These are phyloP conservation scores for Trachelus tabidus DNA, from an alignment of 2,888 invertebrate genomes.

Conservation along the genomic window DNA sequence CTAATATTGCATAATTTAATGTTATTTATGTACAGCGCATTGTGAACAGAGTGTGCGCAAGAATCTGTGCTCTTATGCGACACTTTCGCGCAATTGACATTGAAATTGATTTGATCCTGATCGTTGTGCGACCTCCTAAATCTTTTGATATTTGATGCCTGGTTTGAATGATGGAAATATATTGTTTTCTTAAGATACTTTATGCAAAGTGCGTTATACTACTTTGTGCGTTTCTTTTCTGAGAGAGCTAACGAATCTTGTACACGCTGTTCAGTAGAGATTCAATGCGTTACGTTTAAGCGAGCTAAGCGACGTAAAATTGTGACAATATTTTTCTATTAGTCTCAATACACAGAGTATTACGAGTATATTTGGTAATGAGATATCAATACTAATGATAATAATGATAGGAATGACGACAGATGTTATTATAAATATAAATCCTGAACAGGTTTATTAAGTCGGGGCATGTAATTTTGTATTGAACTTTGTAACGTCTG, in stretches of 20 bases:
- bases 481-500: conserved; percentile 58
- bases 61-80: not conserved
- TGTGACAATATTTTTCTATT: conserved; percentile 57
- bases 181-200: not conserved
- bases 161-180: not conserved
- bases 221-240: not conserved
- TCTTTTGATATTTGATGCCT: not conserved
- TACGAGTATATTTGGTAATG: conserved; percentile 49
- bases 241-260: conserved; percentile 12
- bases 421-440: conserved; percentile 48
- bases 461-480: conserved; percentile 58
- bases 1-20: conserved; percentile 25
- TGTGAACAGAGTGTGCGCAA: conserved; percentile 10
- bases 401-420: conserved; percentile 39
- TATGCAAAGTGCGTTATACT: not conserved
- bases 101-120: not conserved
- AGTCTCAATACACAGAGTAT: conserved; percentile 51
- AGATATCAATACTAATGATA: conserved; percentile 37
- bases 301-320: conserved; percentile 33
- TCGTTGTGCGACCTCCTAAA: not conserved
- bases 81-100: not conserved
- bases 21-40: conserved; percentile 31
- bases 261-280: conserved; percentile 24
- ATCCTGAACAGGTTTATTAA: conserved; percentile 44
- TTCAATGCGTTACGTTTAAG: conserved; percentile 33